Conservation (phyloP, 2,113 vertebrate genomes). For the Spea bombifrons region DNA sequence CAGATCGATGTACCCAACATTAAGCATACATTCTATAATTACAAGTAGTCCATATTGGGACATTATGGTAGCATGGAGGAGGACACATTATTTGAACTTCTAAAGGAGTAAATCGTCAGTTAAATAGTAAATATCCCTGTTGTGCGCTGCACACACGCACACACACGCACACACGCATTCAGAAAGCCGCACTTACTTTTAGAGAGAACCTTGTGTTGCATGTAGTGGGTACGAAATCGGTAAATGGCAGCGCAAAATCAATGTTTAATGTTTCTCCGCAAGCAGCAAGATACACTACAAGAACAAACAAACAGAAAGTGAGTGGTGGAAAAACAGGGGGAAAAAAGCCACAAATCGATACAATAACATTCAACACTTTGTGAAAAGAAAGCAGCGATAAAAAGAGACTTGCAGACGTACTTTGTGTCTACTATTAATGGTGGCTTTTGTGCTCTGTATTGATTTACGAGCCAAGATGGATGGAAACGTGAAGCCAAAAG, state of each 20-base stretch:
- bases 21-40: no score
- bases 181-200: conserved; percentile 65
- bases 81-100: no score
- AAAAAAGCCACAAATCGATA: neutral
- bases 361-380: neutral
- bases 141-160: no score
- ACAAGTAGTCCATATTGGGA: no score
- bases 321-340: conserved; percentile 6
- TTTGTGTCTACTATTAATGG: neutral
- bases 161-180: no score
- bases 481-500: conserved; percentile 2
- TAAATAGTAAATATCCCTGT: no score
- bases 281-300: conserved; percentile 91
- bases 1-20: no score
- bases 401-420: conserved; percentile 35
- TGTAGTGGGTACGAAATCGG: conserved; percentile 89
- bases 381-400: neutral
- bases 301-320: conserved; percentile 45
- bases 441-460: neutral
- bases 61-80: no score
- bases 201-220: conserved; percentile 89
- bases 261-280: conserved; percentile 96
- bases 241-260: conserved; percentile 93
- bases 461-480: neutral
- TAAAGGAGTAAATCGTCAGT: no score